These are phyloP conservation scores for Parotocinclus haroldoi DNA, from an alignment of 2,797 vertebrate genomes.

Conservation along the genomic window DNA sequence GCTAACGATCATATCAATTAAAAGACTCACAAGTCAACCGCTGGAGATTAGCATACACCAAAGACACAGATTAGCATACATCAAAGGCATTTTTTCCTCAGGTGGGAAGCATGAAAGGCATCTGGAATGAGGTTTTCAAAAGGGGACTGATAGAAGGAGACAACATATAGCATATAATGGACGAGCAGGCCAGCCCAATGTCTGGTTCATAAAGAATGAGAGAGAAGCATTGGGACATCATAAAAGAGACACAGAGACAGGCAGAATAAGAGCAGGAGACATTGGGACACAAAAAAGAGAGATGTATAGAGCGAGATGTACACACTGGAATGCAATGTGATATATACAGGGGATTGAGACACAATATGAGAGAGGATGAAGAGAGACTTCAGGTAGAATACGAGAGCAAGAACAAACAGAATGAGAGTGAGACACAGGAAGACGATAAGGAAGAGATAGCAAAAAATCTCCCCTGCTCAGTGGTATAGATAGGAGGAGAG, in stretches of 20 bases:
- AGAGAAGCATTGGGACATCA: background rate
- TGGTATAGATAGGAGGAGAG: too few species aligned
- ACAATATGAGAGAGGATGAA: too few species aligned
- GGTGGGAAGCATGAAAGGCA: conserved; percentile 60
- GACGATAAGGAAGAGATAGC: too few species aligned
- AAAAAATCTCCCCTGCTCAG: too few species aligned
- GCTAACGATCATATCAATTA: conserved; percentile 68
- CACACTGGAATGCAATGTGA: too few species aligned
- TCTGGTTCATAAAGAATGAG: background rate
- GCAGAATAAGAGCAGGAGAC: background rate
- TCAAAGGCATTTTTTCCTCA: conserved; percentile 63
- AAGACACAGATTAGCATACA: conserved; percentile 50
- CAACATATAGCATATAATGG: too few species aligned
- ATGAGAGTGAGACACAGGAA: too few species aligned
- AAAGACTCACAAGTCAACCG: conserved; percentile 63
- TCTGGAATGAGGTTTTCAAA: conserved; percentile 61
- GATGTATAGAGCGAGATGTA: too few species aligned
- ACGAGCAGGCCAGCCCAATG: background rate
- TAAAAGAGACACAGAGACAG: background rate
- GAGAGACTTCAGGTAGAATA: too few species aligned
- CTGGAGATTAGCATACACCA: conserved; percentile 60
- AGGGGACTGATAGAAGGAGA: conserved; percentile 1
- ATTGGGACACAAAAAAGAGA: background rate
- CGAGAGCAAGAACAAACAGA: too few species aligned
- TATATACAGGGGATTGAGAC: too few species aligned